A percentile compares a stretch with the other conserved stretches of the same genome.
phyloP scores from a whole-genome alignment of 1,140 invertebrate species.

The Drosophila kohkoa region DNA sequence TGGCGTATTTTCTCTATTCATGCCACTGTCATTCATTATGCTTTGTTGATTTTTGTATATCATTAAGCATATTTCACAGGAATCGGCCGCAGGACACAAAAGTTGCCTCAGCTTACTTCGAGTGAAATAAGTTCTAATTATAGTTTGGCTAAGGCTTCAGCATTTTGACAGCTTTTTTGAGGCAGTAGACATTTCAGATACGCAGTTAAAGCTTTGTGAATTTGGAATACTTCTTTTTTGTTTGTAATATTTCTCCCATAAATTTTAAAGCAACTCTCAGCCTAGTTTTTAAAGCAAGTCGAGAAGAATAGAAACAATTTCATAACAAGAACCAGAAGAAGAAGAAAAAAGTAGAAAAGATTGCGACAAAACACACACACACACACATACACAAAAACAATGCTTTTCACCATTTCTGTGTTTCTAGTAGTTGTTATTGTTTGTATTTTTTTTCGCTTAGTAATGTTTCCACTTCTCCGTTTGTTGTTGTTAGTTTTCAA shows the following conservation, averaged over 20 bases:
- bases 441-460: constrained; percentile 14
- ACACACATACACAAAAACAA: constrained; percentile 63
- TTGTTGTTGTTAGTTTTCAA: constrained; percentile 30
- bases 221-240: too few species aligned
- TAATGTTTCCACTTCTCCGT: constrained; percentile 26
- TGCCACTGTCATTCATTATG: not conserved
- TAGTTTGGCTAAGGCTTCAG: too few species aligned
- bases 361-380: constrained; percentile 41
- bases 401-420: constrained; percentile 55
- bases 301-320: constrained; percentile 11
- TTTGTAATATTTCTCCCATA: too few species aligned
- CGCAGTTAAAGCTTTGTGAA: too few species aligned
- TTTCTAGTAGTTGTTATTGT: constrained; percentile 8
- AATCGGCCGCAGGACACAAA: constrained; percentile 1
- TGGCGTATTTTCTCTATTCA: too few species aligned
- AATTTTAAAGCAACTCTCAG: not conserved
- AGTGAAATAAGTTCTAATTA: too few species aligned
- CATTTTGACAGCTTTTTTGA: too few species aligned
- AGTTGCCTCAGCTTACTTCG: not conserved
- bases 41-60: constrained; percentile 1
- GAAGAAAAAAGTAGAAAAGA: constrained; percentile 21
- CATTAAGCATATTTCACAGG: constrained; percentile 22
- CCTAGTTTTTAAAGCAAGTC: too few species aligned
- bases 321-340: not conserved
- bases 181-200: too few species aligned